Evolutionary conservation across 2,888 invertebrate species (phyloP).

Genomic region (Trachelus troglodyta): DNA sequence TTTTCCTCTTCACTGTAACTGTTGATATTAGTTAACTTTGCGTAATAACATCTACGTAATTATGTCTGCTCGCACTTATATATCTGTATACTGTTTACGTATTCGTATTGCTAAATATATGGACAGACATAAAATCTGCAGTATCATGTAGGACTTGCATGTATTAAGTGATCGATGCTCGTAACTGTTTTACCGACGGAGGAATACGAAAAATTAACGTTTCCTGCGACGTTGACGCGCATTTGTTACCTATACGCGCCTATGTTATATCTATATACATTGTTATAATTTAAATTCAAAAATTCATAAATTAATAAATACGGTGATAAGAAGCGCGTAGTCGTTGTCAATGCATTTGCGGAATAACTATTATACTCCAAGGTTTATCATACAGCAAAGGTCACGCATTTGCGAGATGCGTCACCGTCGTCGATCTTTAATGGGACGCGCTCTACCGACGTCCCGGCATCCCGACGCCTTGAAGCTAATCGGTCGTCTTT

Average conservation of each 20-base stretch:
- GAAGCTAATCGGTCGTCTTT: background rate
- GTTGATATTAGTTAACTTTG: background rate
- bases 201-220: background rate
- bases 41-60: background rate
- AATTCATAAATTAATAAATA: background rate
- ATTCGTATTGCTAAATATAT: background rate
- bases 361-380: background rate
- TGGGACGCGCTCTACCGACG: background rate
- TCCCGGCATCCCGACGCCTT: background rate
- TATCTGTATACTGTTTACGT: background rate
- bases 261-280: background rate
- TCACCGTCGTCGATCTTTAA: background rate
- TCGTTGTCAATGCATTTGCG: background rate
- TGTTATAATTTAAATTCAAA: background rate
- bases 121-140: background rate
- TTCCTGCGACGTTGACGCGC: background rate
- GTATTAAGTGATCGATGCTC: background rate
- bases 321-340: background rate
- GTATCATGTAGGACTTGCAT: background rate
- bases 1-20: background rate
- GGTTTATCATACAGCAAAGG: background rate
- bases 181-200: background rate
- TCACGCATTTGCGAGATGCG: background rate
- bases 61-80: background rate
- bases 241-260: background rate